Conservation (phyloP, 2,888 invertebrate species). For the Hyalella azteca region DNA sequence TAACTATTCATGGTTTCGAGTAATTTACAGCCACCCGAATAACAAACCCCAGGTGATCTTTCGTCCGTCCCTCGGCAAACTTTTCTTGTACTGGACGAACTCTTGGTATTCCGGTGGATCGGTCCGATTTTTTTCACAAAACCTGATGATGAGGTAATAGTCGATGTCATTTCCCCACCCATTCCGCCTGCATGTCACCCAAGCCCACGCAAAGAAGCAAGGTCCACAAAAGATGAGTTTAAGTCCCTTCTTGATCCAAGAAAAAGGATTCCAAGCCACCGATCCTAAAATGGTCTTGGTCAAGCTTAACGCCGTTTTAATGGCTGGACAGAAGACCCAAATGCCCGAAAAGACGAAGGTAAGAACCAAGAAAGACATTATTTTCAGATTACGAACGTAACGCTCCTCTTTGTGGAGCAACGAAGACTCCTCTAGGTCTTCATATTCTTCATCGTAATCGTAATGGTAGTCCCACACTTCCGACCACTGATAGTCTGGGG, state of each 20-base stretch:
- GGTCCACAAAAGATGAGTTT: background rate
- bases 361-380: background rate
- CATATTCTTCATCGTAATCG: background rate
- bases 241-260: background rate
- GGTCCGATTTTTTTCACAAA: background rate
- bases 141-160: constrained; percentile 3
- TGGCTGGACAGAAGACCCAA: background rate
- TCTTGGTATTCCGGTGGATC: constrained; percentile 3
- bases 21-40: no score
- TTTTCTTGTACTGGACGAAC: background rate
- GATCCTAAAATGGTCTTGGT: background rate
- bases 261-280: background rate
- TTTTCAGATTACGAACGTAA: background rate
- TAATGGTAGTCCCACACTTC: background rate
- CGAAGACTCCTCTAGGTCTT: background rate
- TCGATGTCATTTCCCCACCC: background rate
- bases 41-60: background rate
- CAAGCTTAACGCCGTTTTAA: background rate
- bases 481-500: background rate
- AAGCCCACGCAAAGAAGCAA: background rate
- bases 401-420: background rate
- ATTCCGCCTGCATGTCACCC: background rate
- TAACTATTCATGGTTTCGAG: no score
- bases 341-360: background rate
- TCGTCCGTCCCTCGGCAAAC: background rate